A percentile compares a stretch with the other conserved stretches of the same genome.
phyloP scores from a whole-genome alignment of 2,113 vertebrate genomes.

The Misgurnus mizolepis region DNA sequence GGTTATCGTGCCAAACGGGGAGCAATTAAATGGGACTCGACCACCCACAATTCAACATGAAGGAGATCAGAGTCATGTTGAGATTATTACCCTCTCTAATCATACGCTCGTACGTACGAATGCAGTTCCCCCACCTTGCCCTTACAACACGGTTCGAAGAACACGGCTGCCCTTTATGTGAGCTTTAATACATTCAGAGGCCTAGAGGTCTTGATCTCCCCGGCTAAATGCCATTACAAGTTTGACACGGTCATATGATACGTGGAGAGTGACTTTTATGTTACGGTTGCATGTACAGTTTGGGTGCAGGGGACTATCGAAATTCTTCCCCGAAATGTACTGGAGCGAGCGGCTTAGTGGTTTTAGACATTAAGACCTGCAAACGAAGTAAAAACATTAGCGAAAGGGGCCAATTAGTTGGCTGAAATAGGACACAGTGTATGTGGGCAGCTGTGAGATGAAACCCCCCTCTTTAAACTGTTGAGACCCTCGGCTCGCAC shows the following conservation, averaged over 20 bases:
- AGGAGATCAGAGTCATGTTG: conserved; percentile 29
- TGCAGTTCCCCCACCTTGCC: conserved; percentile 19
- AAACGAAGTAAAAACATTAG: conserved; percentile 37
- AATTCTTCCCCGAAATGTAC: conserved; percentile 23
- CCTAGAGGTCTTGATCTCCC: conserved; percentile 10
- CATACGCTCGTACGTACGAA: conserved; percentile 16
- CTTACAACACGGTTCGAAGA: background rate
- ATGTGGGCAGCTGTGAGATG: conserved; percentile 32
- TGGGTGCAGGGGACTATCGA: background rate
- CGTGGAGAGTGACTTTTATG: conserved; percentile 26
- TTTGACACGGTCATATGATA: conserved; percentile 39
- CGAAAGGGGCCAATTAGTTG: conserved; percentile 38
- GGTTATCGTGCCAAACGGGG: conserved; percentile 19
- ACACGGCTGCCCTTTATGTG: conserved; percentile 30
- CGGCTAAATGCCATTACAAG: conserved; percentile 30
- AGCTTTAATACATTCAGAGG: conserved; percentile 24
- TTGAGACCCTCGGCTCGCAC: conserved; percentile 43
- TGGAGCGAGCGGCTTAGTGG: conserved; percentile 28
- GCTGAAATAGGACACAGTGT: conserved; percentile 36
- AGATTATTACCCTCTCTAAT: conserved; percentile 25
- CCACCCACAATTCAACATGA: conserved; percentile 31
- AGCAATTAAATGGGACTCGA: conserved; percentile 23
- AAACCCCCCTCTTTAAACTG: conserved; percentile 20
- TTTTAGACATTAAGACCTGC: conserved; percentile 7
- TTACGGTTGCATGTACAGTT: conserved; percentile 19